A percentile compares a stretch with the other conserved stretches of the same genome.
Conservation (phyloP, 2,113 vertebrate genomes). For the Phodopus roborovskii region DNA sequence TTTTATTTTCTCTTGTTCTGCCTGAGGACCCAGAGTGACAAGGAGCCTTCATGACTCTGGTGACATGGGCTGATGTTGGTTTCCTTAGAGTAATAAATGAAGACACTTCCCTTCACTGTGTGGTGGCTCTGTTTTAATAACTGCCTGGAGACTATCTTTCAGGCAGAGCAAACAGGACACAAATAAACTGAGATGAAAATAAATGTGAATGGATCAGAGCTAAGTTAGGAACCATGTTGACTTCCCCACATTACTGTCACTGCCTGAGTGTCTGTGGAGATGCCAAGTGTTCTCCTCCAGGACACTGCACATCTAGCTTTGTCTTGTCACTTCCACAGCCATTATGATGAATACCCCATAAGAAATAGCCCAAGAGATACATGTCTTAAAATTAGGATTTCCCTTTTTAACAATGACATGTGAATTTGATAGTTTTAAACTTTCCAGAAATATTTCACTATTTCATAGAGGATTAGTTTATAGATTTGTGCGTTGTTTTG, state of each 20-base stretch:
- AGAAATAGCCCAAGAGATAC: slow-evolving; percentile 3
- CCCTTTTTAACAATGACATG: not conserved
- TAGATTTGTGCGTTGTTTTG: slow-evolving; percentile 37
- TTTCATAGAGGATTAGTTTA: not conserved
- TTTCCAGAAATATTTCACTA: slow-evolving; percentile 25
- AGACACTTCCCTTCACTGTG: slow-evolving; percentile 16
- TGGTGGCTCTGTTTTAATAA: slow-evolving; percentile 50
- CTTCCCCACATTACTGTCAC: slow-evolving; percentile 27
- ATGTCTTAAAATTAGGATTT: slow-evolving; percentile 43
- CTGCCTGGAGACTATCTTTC: slow-evolving; percentile 34
- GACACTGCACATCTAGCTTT: not conserved
- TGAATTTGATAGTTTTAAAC: slow-evolving; percentile 9
- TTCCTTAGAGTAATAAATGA: slow-evolving; percentile 50
- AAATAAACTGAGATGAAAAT: slow-evolving; percentile 49
- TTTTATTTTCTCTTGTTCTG: not conserved
- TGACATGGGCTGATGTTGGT: not conserved
- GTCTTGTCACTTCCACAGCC: not conserved
- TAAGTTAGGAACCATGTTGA: slow-evolving; percentile 46
- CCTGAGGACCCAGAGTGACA: not conserved
- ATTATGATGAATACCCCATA: not conserved
- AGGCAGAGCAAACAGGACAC: slow-evolving; percentile 39
- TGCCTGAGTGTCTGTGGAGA: not conserved
- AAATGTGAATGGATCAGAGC: slow-evolving; percentile 24
- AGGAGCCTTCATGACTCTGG: not conserved
- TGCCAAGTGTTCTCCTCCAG: slow-evolving; percentile 20